These are phyloP conservation scores for Microcebus jonahi DNA, from an alignment of 2,113 vertebrate genomes.

Conservation along the genomic window DNA sequence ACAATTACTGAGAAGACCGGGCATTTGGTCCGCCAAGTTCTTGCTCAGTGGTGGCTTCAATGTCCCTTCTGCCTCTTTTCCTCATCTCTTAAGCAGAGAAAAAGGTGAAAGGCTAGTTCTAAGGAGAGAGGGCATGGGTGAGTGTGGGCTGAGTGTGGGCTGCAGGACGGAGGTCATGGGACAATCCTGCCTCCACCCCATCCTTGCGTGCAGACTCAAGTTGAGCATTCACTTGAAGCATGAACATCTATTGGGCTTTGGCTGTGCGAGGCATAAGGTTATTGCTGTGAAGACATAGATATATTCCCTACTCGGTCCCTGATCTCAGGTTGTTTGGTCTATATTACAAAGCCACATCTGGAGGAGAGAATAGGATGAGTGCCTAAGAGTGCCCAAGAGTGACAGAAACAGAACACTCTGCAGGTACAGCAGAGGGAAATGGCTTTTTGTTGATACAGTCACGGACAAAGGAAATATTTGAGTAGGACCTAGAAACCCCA, in stretches of 20 bases:
- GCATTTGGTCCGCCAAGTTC: background rate
- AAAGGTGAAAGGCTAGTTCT: background rate
- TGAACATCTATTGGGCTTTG: background rate
- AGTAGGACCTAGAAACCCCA: background rate
- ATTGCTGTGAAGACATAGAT: background rate
- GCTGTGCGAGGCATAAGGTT: background rate
- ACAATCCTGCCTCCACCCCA: background rate
- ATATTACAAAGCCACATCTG: background rate
- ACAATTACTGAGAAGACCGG: background rate
- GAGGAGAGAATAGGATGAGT: background rate
- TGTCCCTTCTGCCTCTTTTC: background rate
- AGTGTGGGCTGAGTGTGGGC: no score
- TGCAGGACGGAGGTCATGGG: no score
- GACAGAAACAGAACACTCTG: background rate
- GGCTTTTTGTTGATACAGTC: background rate
- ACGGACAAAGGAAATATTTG: no score
- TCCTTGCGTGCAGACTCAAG: background rate
- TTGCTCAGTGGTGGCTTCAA: background rate
- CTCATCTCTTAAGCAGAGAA: background rate
- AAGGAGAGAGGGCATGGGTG: background rate
- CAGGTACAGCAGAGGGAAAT: background rate
- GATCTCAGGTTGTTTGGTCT: background rate
- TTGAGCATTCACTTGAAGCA: background rate
- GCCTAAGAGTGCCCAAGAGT: rapidly evolving
- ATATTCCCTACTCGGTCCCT: background rate